Evolutionary conservation across 2,888 invertebrate genomes (phyloP), one percentile per base, ranked within the genome.

Genomic region (Scaptomyza tumidula): DNA sequence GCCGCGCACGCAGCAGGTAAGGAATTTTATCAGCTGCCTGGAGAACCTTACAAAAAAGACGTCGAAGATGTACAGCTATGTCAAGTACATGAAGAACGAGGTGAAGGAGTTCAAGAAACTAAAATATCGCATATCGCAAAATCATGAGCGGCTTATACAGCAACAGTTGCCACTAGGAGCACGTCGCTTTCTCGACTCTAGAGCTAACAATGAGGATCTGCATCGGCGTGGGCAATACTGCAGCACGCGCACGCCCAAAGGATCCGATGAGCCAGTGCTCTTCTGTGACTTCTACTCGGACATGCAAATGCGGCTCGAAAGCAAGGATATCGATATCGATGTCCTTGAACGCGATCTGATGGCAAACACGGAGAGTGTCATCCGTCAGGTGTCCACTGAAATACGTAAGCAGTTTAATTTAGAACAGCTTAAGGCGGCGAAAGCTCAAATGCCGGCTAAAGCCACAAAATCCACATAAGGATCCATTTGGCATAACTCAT

Each of bases 231-330:
- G 90, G 1, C 92, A 92, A 61, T 92, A 92, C 59, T 92, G 92
- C 52, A 91, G 91, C 44, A 91, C 91, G 2, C 86, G 91, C 1
- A 91, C 90, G 0, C 79, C 90, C 1, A 85, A 84, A 1, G 90
- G 89, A 0, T 88, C 89, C 10, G 91, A 91, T 29, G 91, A 91
- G 66, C 91, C 92, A 0, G 90, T 92, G 24, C 69, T 92, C 7
- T 91, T 91, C 69, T 92, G 92, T 69, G 92, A 92, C 86, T 92
- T 92, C 64, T 91, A 91, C 44, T 91, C 92, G 1, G 92, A 92
- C 45, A 81, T 92, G 64, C 92, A 92, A 78, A 90, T 92, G 90
- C 90, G 90, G 19, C 75, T 92, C 33, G 91, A 91, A 65, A 91
- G 90, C 67, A 91, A 91, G 66, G 91, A 90, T 16, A 90, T 90